These are phyloP conservation scores for Xestia rhomboidea DNA, from an alignment of 2,888 invertebrate genomes.

Conservation along the genomic window DNA sequence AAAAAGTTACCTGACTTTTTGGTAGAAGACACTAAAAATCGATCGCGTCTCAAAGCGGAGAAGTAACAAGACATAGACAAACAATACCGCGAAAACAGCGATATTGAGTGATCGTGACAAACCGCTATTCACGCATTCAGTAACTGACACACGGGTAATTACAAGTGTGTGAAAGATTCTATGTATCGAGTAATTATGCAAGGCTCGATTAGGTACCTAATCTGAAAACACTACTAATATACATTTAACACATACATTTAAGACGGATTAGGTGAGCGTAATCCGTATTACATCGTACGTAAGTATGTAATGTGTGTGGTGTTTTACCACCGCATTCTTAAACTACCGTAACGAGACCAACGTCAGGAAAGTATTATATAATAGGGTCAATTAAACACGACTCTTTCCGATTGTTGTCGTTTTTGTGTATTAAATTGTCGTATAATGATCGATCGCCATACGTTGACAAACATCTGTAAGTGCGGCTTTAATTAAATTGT, in stretches of 20 bases:
- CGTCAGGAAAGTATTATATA: neutral
- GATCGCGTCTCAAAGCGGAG: constrained; percentile 10
- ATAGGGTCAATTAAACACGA: neutral
- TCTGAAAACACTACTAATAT: constrained; percentile 45
- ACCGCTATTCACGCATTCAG: constrained; percentile 35
- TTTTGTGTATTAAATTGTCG: neutral
- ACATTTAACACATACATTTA: constrained; percentile 24
- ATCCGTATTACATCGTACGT: constrained; percentile 50
- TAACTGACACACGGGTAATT: constrained; percentile 29
- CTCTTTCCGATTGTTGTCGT: neutral
- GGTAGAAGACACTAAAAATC: constrained; percentile 17
- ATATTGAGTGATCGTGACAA: constrained; percentile 21
- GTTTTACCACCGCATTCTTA: constrained; percentile 7
- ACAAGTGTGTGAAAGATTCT: constrained; percentile 33
- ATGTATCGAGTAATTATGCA: constrained; percentile 57
- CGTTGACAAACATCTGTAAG: neutral
- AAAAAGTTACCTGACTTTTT: constrained; percentile 10
- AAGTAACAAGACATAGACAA: constrained; percentile 11
- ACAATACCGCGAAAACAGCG: constrained; percentile 7
- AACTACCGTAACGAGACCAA: neutral
- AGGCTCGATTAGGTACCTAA: constrained; percentile 61
- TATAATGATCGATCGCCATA: neutral
- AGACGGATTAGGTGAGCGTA: constrained; percentile 44
- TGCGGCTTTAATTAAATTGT: constrained; percentile 49
- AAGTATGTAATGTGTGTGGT: constrained; percentile 23